phyloP scores from a whole-genome alignment of 2,113 vertebrate genomes.

The Porphyrio hochstetteri region DNA sequence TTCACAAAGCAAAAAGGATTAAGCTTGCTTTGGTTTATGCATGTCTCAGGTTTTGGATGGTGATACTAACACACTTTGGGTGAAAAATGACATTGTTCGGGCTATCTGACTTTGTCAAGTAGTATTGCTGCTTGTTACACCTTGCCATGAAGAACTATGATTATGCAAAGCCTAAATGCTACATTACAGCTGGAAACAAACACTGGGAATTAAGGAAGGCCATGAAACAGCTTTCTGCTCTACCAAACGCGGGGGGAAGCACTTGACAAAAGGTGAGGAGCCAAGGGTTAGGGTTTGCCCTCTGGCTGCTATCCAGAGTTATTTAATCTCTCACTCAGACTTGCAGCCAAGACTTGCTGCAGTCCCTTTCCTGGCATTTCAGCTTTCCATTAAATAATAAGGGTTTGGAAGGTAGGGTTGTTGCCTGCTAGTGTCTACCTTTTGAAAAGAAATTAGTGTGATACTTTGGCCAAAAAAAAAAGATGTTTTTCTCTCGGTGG shows the following conservation, averaged over 20 bases:
- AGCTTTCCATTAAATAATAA: not conserved
- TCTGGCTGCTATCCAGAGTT: not conserved
- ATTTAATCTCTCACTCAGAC: not conserved
- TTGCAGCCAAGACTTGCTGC: not conserved
- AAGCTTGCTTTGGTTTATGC: not conserved
- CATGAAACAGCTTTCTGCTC: not conserved
- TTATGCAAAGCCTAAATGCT: not conserved
- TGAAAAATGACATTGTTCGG: not conserved
- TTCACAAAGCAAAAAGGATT: not conserved
- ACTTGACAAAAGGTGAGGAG: not conserved
- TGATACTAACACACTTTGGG: not conserved
- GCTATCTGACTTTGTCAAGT: not conserved
- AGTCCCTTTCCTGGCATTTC: not conserved
- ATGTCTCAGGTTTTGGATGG: not conserved
- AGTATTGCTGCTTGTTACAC: not conserved
- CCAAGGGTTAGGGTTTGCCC: conserved; percentile 21
- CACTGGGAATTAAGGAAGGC: not conserved
- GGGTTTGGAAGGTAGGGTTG: not conserved
- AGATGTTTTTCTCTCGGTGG: not conserved
- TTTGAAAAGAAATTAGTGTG: not conserved
- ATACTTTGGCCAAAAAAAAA: not conserved
- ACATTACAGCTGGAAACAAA: not conserved
- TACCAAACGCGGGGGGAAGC: not conserved
- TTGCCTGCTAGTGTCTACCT: not conserved
- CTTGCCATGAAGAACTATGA: not conserved